These are phyloP conservation scores for Engraulis encrasicolus DNA, from an alignment of 2,113 vertebrate genomes.

Conservation along the genomic window DNA sequence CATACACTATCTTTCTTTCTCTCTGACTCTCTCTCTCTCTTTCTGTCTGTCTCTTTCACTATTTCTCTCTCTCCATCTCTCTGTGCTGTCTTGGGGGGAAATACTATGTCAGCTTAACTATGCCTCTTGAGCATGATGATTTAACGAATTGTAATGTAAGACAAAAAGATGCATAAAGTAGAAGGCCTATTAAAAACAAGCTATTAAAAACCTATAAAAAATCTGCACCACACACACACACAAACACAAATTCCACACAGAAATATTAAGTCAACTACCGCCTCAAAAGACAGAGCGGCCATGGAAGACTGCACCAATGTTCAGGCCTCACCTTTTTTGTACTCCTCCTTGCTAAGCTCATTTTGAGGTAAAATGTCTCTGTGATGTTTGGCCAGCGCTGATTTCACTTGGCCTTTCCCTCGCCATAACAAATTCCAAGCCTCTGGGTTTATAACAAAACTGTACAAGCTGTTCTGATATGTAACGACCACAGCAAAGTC, in stretches of 20 bases:
- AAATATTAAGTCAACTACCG: too few species aligned
- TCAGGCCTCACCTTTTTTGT: background rate
- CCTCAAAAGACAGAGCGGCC: background rate
- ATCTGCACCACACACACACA: background rate
- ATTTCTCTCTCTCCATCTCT: background rate
- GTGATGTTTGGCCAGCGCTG: conserved; percentile 7
- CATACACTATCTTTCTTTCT: background rate
- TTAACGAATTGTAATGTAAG: background rate
- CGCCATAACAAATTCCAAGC: conserved; percentile 8
- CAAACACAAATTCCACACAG: background rate
- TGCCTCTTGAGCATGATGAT: background rate
- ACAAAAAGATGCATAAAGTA: background rate
- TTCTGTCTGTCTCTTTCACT: too few species aligned
- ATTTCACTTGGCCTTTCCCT: background rate
- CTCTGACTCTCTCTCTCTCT: too few species aligned
- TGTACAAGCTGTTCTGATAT: conserved; percentile 15
- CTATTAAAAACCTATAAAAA: background rate
- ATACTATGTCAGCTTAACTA: background rate
- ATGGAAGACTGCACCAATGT: background rate
- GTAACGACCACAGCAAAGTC: background rate
- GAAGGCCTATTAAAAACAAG: background rate
- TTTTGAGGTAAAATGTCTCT: background rate
- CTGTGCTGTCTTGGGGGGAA: background rate
- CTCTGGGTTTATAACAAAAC: conserved; percentile 7
- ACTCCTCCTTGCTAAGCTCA: background rate